A percentile compares a stretch with the other conserved stretches of the same genome.
Conservation (phyloP, 2,113 vertebrate genomes). For the Mustela nigripes region DNA sequence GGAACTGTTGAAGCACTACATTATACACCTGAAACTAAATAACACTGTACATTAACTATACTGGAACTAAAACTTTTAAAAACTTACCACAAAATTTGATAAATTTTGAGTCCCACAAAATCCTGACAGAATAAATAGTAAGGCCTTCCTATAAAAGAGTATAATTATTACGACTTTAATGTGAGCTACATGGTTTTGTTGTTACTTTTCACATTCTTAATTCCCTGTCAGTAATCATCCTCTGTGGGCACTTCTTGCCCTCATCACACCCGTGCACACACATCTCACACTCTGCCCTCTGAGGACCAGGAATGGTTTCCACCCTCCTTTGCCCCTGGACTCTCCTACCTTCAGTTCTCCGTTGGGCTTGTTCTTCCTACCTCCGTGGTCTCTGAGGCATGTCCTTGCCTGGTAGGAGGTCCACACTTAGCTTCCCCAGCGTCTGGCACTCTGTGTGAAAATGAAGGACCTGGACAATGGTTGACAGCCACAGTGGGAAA, state of each 20-base stretch:
- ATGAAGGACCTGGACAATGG: background rate
- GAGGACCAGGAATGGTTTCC: background rate
- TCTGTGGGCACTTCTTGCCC: background rate
- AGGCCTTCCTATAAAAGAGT: background rate
- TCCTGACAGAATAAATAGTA: constrained; percentile 15
- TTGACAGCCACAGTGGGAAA: background rate
- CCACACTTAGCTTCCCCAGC: background rate
- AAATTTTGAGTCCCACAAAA: background rate
- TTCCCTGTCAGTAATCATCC: background rate
- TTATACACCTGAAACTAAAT: background rate
- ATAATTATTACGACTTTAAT: background rate
- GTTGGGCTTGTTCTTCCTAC: background rate
- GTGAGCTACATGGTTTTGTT: background rate
- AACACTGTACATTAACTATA: background rate
- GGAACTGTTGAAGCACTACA: background rate
- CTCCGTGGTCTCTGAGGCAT: background rate
- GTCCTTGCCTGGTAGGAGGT: background rate
- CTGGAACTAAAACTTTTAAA: background rate
- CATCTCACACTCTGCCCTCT: background rate
- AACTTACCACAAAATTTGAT: background rate
- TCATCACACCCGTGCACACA: background rate
- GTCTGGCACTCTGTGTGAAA: background rate
- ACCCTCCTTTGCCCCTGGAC: background rate
- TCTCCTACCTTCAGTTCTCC: background rate
- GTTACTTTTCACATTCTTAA: background rate